These are phyloP conservation scores for Stichodactyla mertensii DNA, from an alignment of 64 coral and sea anemone genomes.

Conservation along the genomic window DNA sequence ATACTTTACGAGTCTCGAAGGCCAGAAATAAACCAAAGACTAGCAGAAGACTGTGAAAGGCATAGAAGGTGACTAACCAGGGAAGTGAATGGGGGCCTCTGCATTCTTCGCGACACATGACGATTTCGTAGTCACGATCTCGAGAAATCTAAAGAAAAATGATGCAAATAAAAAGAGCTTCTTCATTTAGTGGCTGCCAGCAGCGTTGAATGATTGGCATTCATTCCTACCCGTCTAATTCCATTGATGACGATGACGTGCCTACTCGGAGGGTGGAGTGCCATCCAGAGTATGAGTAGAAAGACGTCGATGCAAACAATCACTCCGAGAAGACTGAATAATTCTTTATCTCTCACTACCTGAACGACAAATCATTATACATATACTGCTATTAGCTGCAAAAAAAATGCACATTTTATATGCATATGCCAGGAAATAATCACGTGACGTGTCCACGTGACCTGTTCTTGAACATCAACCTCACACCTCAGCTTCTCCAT, in stretches of 20 bases:
- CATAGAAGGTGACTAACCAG: conserved; percentile 67
- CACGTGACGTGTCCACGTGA: no score
- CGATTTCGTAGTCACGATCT: conserved; percentile 64
- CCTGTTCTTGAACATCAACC: no score
- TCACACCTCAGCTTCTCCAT: no score
- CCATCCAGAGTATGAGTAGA: conserved; percentile 62
- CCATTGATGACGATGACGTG: conserved; percentile 41
- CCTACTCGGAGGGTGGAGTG: conserved; percentile 67
- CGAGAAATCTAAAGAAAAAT: conserved; percentile 54
- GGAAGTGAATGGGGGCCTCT: conserved; percentile 54
- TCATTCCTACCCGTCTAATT: conserved; percentile 22
- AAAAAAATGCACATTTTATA: no score
- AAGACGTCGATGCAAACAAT: conserved; percentile 62
- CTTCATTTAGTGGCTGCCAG: no score
- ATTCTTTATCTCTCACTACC: conserved; percentile 81
- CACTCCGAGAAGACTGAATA: conserved; percentile 60
- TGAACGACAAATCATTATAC: neutral
- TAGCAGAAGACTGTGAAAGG: conserved; percentile 75
- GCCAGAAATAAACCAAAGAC: conserved; percentile 83
- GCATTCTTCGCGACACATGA: conserved; percentile 69
- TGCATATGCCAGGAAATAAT: no score
- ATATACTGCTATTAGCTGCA: neutral
- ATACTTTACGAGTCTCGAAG: conserved; percentile 79
- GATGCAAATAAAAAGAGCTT: neutral
- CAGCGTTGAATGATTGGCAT: neutral